Evolutionary conservation across 2,888 invertebrate species (phyloP).

Genomic region (Acrobasis suavella): DNA sequence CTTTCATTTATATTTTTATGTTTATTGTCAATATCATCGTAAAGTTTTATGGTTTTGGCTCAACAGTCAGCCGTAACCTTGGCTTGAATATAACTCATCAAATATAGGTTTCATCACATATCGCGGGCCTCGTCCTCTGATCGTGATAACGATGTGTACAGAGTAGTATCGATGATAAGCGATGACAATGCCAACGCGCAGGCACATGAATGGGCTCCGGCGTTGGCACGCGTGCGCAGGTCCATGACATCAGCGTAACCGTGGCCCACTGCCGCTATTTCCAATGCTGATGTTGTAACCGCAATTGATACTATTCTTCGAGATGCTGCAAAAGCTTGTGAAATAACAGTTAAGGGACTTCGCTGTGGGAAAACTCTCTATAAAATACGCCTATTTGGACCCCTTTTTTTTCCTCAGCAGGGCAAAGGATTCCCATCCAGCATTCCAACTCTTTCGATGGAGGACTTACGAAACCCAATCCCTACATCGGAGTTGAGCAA

Average conservation of each 20-base stretch:
- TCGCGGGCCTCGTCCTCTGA: neutral
- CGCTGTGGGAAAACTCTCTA: too few species aligned
- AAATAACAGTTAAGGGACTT: too few species aligned
- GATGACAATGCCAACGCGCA: slow-evolving; percentile 1
- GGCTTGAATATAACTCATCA: neutral
- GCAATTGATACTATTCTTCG: neutral
- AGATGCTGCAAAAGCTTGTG: neutral
- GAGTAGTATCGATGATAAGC: slow-evolving; percentile 4
- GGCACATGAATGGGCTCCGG: slow-evolving; percentile 12
- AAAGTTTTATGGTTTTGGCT: slow-evolving; percentile 17
- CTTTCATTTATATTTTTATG: neutral
- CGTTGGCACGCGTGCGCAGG: slow-evolving; percentile 9
- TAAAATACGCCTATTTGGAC: too few species aligned
- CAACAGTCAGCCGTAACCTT: slow-evolving; percentile 5
- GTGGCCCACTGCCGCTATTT: slow-evolving; percentile 13
- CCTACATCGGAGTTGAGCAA: too few species aligned
- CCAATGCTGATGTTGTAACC: slow-evolving; percentile 9
- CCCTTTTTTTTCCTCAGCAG: too few species aligned
- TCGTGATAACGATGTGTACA: neutral
- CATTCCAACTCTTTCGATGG: too few species aligned
- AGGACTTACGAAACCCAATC: too few species aligned
- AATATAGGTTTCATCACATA: neutral
- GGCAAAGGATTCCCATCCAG: too few species aligned
- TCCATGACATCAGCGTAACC: slow-evolving; percentile 25
- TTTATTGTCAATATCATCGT: slow-evolving; percentile 14